These are phyloP conservation scores for Desmophyllum pertusum DNA, from an alignment of 92 coral and sea anemone species.

Conservation along the genomic window DNA sequence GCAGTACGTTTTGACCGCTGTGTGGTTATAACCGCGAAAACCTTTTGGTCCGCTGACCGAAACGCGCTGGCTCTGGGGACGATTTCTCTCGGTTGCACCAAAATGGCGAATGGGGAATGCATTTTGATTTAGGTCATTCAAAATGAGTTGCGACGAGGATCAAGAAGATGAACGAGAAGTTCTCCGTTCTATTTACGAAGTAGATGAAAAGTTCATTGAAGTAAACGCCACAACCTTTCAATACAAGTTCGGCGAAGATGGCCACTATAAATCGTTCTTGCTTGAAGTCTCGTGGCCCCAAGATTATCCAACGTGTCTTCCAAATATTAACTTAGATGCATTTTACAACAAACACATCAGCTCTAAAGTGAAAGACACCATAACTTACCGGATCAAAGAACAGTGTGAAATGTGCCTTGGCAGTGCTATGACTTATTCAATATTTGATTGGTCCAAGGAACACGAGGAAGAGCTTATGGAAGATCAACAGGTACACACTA, in stretches of 20 bases:
- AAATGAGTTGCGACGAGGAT: slow-evolving; percentile 79
- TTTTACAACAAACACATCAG: slow-evolving; percentile 91
- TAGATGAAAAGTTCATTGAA: slow-evolving; percentile 86
- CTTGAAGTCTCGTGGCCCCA: slow-evolving; percentile 87
- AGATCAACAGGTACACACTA: slow-evolving; percentile 71
- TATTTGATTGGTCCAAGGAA: slow-evolving; percentile 91
- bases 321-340: slow-evolving; percentile 75
- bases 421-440: slow-evolving; percentile 86
- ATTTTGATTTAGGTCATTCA: too few relatives aligned
- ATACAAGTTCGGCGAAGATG: slow-evolving; percentile 95
- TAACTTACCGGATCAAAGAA: slow-evolving; percentile 64
- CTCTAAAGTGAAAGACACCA: slow-evolving; percentile 67
- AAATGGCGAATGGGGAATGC: too few relatives aligned
- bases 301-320: slow-evolving; percentile 82
- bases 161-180: slow-evolving; percentile 97
- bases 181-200: slow-evolving; percentile 92
- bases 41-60: too few relatives aligned
- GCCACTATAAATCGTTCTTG: slow-evolving; percentile 83
- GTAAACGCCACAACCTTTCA: slow-evolving; percentile 82
- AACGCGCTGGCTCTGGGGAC: too few relatives aligned
- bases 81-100: too few relatives aligned
- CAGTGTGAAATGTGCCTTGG: slow-evolving; percentile 86
- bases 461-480: slow-evolving; percentile 85
- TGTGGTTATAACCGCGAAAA: too few relatives aligned
- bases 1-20: too few relatives aligned